These are phyloP conservation scores for Cantharis lateralis DNA, from an alignment of 2,888 invertebrate species.

Conservation along the genomic window DNA sequence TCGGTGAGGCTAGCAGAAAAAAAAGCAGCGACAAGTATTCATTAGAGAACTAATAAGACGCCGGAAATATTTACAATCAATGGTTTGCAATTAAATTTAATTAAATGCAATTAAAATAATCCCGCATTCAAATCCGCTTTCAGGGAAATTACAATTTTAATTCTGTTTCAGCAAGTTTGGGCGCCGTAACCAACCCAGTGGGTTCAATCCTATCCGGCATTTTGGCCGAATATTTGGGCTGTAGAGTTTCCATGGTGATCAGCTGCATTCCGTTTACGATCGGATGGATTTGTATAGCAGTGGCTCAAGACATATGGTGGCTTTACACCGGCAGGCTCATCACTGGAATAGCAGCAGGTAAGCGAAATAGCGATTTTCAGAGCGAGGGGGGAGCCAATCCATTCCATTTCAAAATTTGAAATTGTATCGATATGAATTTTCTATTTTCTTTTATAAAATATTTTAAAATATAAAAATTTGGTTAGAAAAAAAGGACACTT, in stretches of 20 bases:
- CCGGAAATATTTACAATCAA: not conserved
- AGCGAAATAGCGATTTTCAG: constrained; percentile 36
- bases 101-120: not conserved
- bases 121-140: not conserved
- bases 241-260: constrained; percentile 67
- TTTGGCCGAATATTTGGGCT: constrained; percentile 69
- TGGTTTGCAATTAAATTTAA: not conserved
- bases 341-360: constrained; percentile 72
- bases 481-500: too few species aligned
- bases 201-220: constrained; percentile 72
- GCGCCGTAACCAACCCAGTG: constrained; percentile 73
- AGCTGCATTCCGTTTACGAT: constrained; percentile 70
- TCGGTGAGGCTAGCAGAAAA: not conserved
- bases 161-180: constrained; percentile 65
- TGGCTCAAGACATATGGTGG: constrained; percentile 65
- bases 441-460: too few species aligned
- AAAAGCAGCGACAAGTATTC: not conserved
- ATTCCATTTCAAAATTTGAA: too few species aligned
- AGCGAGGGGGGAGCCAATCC: too few species aligned
- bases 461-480: too few species aligned
- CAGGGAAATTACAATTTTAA: not conserved
- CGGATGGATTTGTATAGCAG: constrained; percentile 72
- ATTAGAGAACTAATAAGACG: not conserved
- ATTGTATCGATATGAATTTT: too few species aligned
- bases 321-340: constrained; percentile 71